Evolutionary conservation across 2,888 invertebrate species (phyloP).

Genomic region (Pyrrhosoma nymphula): DNA sequence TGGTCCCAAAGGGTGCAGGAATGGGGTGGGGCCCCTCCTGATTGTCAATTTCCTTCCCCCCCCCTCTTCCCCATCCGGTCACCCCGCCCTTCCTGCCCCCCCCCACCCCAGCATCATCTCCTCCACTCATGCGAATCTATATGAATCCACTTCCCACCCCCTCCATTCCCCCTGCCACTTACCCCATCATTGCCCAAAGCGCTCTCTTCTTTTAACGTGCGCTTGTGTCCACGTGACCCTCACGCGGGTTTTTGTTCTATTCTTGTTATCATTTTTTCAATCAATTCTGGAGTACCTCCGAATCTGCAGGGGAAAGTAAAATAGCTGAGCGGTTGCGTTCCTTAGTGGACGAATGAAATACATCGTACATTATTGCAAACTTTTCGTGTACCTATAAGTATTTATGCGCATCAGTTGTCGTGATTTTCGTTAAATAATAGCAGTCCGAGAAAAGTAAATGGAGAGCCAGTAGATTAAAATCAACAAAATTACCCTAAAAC

Average conservation of each 20-base stretch:
- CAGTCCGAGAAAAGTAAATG: too few species aligned
- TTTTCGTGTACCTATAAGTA: too few species aligned
- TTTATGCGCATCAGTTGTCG: too few species aligned
- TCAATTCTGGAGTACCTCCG: not conserved
- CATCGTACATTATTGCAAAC: too few species aligned
- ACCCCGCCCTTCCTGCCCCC: slow-evolving; percentile 7
- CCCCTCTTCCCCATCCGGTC: not conserved
- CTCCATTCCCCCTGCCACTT: not conserved
- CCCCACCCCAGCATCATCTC: not conserved
- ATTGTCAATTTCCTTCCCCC: slow-evolving; percentile 30
- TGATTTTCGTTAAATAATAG: too few species aligned
- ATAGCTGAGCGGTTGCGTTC: too few species aligned
- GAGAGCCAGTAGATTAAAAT: too few species aligned
- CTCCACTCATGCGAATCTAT: slow-evolving; percentile 29
- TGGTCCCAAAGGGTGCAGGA: not conserved
- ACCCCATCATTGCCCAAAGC: not conserved
- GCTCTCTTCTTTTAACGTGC: not conserved
- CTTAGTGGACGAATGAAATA: too few species aligned
- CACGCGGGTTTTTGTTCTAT: not conserved
- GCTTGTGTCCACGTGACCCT: not conserved
- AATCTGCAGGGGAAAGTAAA: not conserved
- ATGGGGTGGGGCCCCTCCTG: not conserved
- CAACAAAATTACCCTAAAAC: too few species aligned
- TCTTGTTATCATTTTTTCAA: not conserved
- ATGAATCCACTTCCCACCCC: not conserved